Base-by-base conservation (phyloP, 1,140 invertebrate genomes). In the Cephus cinctus region DNA sequence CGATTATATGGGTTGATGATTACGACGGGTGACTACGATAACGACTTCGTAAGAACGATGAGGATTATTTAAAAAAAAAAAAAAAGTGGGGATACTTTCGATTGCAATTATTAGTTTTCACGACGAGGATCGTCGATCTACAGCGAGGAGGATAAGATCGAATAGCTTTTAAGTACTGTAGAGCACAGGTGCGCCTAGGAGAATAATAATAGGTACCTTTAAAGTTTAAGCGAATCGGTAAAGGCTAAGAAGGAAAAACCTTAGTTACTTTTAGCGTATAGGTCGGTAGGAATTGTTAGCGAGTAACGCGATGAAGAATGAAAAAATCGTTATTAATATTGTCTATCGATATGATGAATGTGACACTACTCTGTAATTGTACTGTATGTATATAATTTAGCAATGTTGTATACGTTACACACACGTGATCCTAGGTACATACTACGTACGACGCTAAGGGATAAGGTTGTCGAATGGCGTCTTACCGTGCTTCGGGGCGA, bases 331-430 rank as follows among this genome's bases (percentile, higher is more conserved):
- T 50, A 51, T 52, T 53, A 60, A 50, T 57, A 62, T 55, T 55
- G 35, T 61, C 51, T 61, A 61, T 57, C 49, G 50, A 48, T 61
- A 61, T 32, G 52, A 59, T 61, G 54, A 61, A 62, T 61, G 55
- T 62, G 52, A 60, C 47, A 50, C 52, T 61, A 61, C 48, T 57
- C 46, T 44, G 52, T 61, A 61, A 61, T 16, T 61, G 47, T 61
- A 61, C 45, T 61, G 52, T 57, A 48, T 61, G 48, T 61, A 54
- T 57, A 55, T 58, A 55, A 60, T 56, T 56, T 61, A 61, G 46
- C 42, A 40, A 34, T 32, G 39, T 53, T 41, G 25, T 48, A 35
- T 54, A 56, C 40, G 50, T 53, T 43, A 59, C 25, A 47, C 45
- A 50, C 42, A 47, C 39, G 20, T 50, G 47, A 50, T 56, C 35